phyloP scores from a whole-genome alignment of 2,113 vertebrate species.

The Pelodiscus sinensis region DNA sequence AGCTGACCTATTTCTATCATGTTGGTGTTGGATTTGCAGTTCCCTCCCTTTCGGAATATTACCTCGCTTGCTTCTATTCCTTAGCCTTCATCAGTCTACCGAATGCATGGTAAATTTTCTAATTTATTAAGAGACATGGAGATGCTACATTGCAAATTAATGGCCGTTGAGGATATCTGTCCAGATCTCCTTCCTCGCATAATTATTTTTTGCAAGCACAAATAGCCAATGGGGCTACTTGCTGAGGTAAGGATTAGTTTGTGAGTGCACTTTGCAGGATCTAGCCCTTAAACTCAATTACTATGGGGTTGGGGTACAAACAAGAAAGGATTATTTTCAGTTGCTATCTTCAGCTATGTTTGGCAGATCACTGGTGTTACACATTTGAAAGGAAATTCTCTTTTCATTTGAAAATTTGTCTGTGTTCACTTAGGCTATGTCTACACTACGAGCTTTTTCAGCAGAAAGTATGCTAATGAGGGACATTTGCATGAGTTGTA shows the following conservation, averaged over 20 bases:
- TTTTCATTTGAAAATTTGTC: background rate
- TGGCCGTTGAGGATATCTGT: background rate
- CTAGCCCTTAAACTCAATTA: conserved; percentile 25
- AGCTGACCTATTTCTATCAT: background rate
- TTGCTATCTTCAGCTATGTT: background rate
- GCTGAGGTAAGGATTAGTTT: conserved; percentile 26
- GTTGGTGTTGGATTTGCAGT: conserved; percentile 14
- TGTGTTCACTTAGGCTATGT: background rate
- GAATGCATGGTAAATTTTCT: conserved; percentile 26
- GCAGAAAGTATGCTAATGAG: too few species aligned
- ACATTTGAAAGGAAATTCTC: conserved; percentile 34
- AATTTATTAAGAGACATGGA: background rate
- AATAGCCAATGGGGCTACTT: background rate
- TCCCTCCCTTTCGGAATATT: background rate
- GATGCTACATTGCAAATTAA: conserved; percentile 46
- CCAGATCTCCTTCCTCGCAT: background rate
- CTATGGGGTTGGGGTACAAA: background rate
- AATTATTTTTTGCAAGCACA: conserved; percentile 35
- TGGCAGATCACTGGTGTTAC: background rate
- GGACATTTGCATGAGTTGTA: too few species aligned
- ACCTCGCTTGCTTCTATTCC: background rate
- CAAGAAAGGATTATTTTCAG: background rate
- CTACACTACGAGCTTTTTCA: too few species aligned
- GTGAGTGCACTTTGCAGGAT: conserved; percentile 5
- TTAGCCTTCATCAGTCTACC: background rate